Percentiles rank a stretch among this genome's conserved stretches.
phyloP scores from a whole-genome alignment of 2,888 invertebrate genomes.

The Andrena bicolor region DNA sequence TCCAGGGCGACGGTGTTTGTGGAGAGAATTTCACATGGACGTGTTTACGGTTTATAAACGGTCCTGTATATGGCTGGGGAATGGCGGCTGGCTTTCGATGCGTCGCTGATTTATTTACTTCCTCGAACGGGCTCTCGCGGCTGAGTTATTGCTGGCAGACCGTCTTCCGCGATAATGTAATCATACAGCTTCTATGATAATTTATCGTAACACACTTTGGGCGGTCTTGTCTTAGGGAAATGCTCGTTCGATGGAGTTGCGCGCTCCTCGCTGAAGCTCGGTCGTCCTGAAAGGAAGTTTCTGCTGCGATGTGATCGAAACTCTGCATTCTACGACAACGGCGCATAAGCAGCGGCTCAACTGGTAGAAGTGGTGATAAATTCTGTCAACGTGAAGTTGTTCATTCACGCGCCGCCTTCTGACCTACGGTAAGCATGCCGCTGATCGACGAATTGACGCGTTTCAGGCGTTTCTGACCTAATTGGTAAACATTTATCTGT shows the following conservation, averaged over 20 bases:
- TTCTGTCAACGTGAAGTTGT: no score
- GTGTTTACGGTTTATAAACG: conserved; percentile 12
- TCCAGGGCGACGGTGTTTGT: conserved; percentile 2
- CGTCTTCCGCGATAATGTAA: conserved; percentile 27
- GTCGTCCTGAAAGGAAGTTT: no score
- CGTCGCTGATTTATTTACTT: conserved; percentile 20
- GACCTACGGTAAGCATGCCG: no score
- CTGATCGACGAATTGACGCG: no score
- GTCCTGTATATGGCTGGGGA: neutral
- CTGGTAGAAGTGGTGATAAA: no score
- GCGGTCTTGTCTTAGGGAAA: neutral
- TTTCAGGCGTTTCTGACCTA: no score
- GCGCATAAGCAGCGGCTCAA: no score
- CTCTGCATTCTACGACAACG: no score
- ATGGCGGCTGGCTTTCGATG: neutral
- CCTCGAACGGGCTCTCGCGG: conserved; percentile 5
- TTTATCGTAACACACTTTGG: conserved; percentile 22
- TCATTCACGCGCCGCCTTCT: no score
- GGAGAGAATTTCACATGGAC: conserved; percentile 15
- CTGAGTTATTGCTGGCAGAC: conserved; percentile 6
- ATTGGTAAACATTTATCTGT: no score
- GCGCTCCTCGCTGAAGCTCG: no score
- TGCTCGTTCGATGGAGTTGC: neutral
- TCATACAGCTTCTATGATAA: conserved; percentile 29
- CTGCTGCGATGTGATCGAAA: no score